A percentile compares a stretch with the other conserved stretches of the same genome.
Evolutionary conservation across 1,140 invertebrate species (phyloP).

Genomic region (Chelonus insularis): DNA sequence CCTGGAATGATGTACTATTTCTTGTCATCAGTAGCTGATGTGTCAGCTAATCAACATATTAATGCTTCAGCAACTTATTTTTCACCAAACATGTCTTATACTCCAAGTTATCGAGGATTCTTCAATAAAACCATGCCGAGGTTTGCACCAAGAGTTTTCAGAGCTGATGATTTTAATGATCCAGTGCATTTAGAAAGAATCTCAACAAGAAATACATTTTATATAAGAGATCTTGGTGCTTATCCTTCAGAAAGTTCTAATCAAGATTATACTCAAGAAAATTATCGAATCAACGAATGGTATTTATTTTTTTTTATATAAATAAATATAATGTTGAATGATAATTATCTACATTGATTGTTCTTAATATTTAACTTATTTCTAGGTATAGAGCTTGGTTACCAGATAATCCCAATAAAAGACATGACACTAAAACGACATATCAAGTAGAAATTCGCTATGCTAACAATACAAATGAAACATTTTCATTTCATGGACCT

Average conservation of each 20-base stretch:
- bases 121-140: constrained; percentile 96
- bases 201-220: constrained; percentile 88
- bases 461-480: constrained; percentile 94
- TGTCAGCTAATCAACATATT: constrained; percentile 88
- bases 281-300: constrained; percentile 94
- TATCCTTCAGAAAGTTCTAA: constrained; percentile 72
- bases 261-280: constrained; percentile 87
- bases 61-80: constrained; percentile 96
- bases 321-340: no score
- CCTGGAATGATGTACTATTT: constrained; percentile 99
- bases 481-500: constrained; percentile 92
- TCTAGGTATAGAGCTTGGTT: constrained; percentile 78
- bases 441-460: constrained; percentile 89
- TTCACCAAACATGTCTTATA: constrained; percentile 91
- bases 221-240: constrained; percentile 80
- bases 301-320: constrained; percentile 43
- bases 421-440: constrained; percentile 94
- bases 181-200: constrained; percentile 89
- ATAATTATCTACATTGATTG: no score
- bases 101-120: constrained; percentile 92
- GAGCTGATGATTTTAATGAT: constrained; percentile 92
- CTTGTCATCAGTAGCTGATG: constrained; percentile 91
- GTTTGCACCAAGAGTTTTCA: constrained; percentile 91
- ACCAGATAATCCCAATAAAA: constrained; percentile 77
- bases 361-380: constrained; percentile 33